Percentiles rank a stretch among this genome's conserved stretches.
These are phyloP conservation scores for Siniperca scherzeri DNA, from an alignment of 2,797 vertebrate species.

Conservation along the genomic window DNA sequence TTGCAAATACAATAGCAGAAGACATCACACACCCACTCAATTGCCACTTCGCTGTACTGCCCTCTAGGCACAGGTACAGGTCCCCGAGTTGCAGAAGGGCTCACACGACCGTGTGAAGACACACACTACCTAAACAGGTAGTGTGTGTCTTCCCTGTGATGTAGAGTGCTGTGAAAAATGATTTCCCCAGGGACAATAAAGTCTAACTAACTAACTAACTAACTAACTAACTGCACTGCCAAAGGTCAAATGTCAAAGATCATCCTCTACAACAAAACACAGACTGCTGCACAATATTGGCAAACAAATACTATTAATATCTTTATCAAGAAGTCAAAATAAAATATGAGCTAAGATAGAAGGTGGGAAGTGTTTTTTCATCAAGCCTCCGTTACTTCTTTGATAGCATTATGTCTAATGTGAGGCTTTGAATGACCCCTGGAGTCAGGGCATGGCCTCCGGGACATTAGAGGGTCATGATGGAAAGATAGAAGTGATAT, in stretches of 20 bases:
- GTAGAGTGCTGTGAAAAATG: no score
- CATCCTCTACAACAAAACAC: background rate
- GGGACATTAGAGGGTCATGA: conserved; percentile 39
- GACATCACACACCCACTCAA: background rate
- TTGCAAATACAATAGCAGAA: background rate
- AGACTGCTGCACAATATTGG: background rate
- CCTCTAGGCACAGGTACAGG: no score
- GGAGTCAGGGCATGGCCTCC: conserved; percentile 17
- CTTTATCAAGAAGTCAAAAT: background rate
- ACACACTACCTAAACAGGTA: no score
- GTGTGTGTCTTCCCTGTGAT: no score
- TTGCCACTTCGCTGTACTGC: background rate
- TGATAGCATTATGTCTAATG: conserved; percentile 19
- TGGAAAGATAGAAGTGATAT: conserved; percentile 50
- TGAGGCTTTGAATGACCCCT: conserved; percentile 39
- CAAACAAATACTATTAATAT: background rate
- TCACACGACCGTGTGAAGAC: no score
- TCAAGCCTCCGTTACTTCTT: conserved; percentile 21
- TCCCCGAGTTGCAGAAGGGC: background rate
- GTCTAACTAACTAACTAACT: no score
- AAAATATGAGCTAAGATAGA: background rate
- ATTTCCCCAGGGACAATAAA: no score
- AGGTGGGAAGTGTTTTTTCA: conserved; percentile 23
- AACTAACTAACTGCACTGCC: no score
- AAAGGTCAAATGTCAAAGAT: conserved; percentile 26